A percentile compares a stretch with the other conserved stretches of the same genome.
Evolutionary conservation across 2,113 vertebrate genomes (phyloP).

Genomic region (Petrocephalus microphthalmus): DNA sequence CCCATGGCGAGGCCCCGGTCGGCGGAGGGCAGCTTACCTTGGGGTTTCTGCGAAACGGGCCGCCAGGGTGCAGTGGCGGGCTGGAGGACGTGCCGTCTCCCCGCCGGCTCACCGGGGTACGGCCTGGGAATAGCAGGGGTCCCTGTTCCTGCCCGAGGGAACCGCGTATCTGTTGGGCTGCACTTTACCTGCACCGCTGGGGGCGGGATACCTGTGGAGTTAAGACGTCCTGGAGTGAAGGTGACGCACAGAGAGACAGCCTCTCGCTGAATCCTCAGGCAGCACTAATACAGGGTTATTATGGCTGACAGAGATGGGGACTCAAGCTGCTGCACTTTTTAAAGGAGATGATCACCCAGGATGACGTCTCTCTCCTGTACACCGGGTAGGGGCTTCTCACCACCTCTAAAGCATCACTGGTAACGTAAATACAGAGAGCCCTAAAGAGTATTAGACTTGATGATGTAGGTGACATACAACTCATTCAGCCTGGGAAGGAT

Average conservation of each 20-base stretch:
- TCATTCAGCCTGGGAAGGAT: not conserved
- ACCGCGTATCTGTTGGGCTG: constrained; percentile 49
- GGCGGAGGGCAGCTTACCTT: constrained; percentile 51
- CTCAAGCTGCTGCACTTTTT: not conserved
- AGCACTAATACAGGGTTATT: not conserved
- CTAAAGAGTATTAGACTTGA: not conserved
- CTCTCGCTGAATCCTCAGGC: not conserved
- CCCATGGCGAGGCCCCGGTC: not conserved
- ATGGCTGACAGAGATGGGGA: not conserved
- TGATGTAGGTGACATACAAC: not conserved
- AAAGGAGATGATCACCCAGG: not conserved
- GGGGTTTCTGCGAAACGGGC: constrained; percentile 67
- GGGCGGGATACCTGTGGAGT: constrained; percentile 58
- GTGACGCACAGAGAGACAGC: not conserved
- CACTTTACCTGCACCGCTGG: constrained; percentile 60
- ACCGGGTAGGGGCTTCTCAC: not conserved
- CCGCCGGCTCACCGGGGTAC: constrained; percentile 60
- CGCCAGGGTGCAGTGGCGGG: constrained; percentile 55
- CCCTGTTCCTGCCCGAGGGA: constrained; percentile 56
- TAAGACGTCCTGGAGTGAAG: not conserved
- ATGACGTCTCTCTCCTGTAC: not conserved
- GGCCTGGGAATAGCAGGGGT: constrained; percentile 37
- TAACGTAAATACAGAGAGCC: not conserved
- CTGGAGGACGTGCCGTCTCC: constrained; percentile 57
- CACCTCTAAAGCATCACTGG: not conserved